Base-by-base conservation (phyloP, 1,140 invertebrate genomes). In the Caenorhabditis elegans region DNA sequence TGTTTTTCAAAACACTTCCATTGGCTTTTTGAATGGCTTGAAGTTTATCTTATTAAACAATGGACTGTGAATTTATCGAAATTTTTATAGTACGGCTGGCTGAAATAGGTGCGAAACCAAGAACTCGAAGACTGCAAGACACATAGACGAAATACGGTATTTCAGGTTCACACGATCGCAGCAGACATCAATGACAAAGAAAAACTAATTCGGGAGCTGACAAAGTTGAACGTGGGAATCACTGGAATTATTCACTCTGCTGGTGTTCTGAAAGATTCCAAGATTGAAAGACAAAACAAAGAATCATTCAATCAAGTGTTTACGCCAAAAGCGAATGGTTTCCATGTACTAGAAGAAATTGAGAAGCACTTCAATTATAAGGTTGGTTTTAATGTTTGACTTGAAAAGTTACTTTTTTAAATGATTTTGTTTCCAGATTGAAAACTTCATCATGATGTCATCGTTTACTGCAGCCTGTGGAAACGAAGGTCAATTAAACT, bases 401-500 rank as follows among this genome's bases (percentile, higher is more conserved):
- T 22, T 53, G 51, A 53, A 53, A 22, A 53, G 26, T 8, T 53
- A 26, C 10, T 19, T 19, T 47, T 47, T 11, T 47, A 11, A n/a
- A n/a, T 13, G 11, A 22, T 26, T 17, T 17, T 70, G 39, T 15
- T 28, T 60, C 49, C 15, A 47, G 39, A 36, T 81, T 6, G 31
- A 82, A 26, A 75, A 80, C 22, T 85, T 81, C 76, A 78, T 84
- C 47, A 76, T 78, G 22, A 84, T 83, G 80, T 85, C 84, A 15
- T 84, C 79, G 3, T 76, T 85, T 15, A 65, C 84, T 46, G 28
- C 70, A 0, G 51, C 77, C 28, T 80, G 79, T 34, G 84, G 84
- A 34, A 85, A 85, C 78, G 28, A 53, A 31, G 84, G 84, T 5
- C 84, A 85, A 47, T 49, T 79, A n/a, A 84, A 84, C 34, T 85